phyloP scores from a whole-genome alignment of 2,888 invertebrate genomes.

The Plemyria rubiginata region DNA sequence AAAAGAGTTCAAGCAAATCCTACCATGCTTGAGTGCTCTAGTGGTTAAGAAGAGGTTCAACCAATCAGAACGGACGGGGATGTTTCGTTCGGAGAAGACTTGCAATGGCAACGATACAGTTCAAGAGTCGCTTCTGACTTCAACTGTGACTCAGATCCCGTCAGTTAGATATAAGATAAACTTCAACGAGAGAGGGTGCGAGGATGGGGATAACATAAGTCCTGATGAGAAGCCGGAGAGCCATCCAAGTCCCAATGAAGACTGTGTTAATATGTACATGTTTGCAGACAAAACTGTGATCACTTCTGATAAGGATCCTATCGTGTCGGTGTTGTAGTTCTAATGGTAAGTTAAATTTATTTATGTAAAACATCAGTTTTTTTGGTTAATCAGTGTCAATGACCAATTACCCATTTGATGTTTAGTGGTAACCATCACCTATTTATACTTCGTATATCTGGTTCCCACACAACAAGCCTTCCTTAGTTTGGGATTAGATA shows the following conservation, averaged over 20 bases:
- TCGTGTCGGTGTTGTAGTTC: constrained; percentile 75
- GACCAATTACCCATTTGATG: no score
- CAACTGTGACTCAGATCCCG: constrained; percentile 74
- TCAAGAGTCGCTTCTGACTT: constrained; percentile 76
- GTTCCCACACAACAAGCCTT: no score
- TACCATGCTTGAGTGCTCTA: constrained; percentile 86
- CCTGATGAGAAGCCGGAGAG: constrained; percentile 78
- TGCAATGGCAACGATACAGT: constrained; percentile 80
- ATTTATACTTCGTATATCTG: no score
- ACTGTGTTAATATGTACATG: constrained; percentile 81
- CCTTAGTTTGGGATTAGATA: no score
- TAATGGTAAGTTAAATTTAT: constrained; percentile 58
- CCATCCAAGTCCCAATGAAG: constrained; percentile 74
- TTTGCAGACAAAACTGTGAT: constrained; percentile 76
- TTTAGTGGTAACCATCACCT: no score
- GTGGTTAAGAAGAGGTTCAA: constrained; percentile 74
- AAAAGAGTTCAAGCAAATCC: constrained; percentile 93
- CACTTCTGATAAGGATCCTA: constrained; percentile 76
- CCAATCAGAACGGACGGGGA: constrained; percentile 76
- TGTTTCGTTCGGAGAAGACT: constrained; percentile 77
- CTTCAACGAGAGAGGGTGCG: constrained; percentile 69
- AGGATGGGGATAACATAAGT: constrained; percentile 69
- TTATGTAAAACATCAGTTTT: not conserved
- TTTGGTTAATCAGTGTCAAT: no score
- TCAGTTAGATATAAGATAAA: constrained; percentile 78